These are phyloP conservation scores for Coreoperca whiteheadi DNA, from an alignment of 2,113 vertebrate species.

Conservation along the genomic window DNA sequence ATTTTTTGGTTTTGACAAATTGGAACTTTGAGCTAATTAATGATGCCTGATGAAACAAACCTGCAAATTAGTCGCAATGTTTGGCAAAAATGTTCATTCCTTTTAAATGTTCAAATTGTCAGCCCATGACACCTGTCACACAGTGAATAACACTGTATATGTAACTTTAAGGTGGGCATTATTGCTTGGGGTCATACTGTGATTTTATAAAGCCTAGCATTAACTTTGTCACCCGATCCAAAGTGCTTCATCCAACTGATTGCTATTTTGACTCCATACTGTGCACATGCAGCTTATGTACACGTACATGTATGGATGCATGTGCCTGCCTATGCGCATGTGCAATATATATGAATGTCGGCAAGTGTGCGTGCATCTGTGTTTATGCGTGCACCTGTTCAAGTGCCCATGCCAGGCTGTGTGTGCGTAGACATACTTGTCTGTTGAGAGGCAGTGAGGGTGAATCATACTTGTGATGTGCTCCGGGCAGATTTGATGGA, in stretches of 20 bases:
- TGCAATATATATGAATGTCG: slow-evolving; percentile 2
- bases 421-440: background rate
- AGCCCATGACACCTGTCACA: slow-evolving; percentile 50
- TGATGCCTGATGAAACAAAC: background rate
- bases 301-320: background rate
- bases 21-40: slow-evolving; percentile 7
- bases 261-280: background rate
- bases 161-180: slow-evolving; percentile 20
- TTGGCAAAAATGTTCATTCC: background rate
- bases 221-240: slow-evolving; percentile 22
- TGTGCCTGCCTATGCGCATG: background rate
- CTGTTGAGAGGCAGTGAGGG: slow-evolving; percentile 37
- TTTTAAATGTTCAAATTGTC: background rate
- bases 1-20: background rate
- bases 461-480: slow-evolving; percentile 49
- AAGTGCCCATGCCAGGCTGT: background rate
- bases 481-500: slow-evolving; percentile 66
- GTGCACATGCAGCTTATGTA: background rate
- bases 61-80: background rate
- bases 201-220: background rate
- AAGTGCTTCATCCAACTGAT: background rate
- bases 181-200: background rate
- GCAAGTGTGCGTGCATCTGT: background rate
- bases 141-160: background rate
- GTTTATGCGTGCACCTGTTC: slow-evolving; percentile 14